Evolutionary conservation across 2,797 vertebrate species (phyloP), one percentile per base, ranked within the genome.

Genomic region (Alosa sapidissima): DNA sequence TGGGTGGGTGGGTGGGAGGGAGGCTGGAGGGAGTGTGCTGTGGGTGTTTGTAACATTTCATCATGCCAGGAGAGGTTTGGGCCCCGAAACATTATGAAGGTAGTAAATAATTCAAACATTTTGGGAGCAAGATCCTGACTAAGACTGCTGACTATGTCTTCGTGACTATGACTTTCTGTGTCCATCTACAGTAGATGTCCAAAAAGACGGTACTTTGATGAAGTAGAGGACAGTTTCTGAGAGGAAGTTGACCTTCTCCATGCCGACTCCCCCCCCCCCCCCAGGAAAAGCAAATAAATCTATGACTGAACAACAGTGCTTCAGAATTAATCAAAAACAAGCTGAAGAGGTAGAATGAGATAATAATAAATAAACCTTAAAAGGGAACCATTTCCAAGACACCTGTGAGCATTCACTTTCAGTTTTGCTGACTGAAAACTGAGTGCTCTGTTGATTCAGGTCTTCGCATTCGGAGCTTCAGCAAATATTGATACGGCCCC

Each of bases 401-500:
- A 88, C 86, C 88, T 86, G 87, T 82, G 72, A 45, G 14, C 45
- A 14, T 75, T n/a, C 55, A n/a, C 72, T 72, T 28, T 28, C 28
- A 28, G 28, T 28, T 28, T 11, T 41, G 33, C 21, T 21, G 72
- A 47, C 72, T 45, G 72, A 36, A 45, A 75, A 14, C 68, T 11
- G 5, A 45, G 14, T 11, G 83, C 85, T 89, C 78, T 84, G 82
- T 84, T 87, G 78, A 33, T 52, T 84, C 28, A 62, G 51, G 41
- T 21, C 33, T 84, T 58, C 47, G 78, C 83, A 72, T 47, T 36
- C 16, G n/a, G 16, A 21, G 14, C 51, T 88, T 88, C 85, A 83
- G 81, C 72, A 88, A 86, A 88, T 85, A 86, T 87, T 82, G 82
- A 87, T 81, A 60, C 28, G 62, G 81, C 85, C 83, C 9, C 10